Evolutionary conservation across 35 echinoderm and acorn worm species (phyloP).

Genomic region (Amphiura filiformis): DNA sequence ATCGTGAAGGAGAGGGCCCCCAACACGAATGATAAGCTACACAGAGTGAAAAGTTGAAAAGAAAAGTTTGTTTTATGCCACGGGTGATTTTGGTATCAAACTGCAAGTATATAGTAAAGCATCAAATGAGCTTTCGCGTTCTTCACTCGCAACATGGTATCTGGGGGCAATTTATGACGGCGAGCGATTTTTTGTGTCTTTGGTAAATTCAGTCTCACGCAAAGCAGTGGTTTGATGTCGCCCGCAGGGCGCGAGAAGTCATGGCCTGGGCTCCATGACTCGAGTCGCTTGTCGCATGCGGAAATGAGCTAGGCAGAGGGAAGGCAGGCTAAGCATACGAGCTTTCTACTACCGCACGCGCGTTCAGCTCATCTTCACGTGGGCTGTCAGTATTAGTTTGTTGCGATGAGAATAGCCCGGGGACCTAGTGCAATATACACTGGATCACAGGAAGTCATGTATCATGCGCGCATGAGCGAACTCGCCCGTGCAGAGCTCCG

Average conservation of each 20-base stretch:
- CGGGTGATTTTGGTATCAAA: neutral
- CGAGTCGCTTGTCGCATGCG: neutral
- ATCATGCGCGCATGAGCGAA: slow-evolving; percentile 13
- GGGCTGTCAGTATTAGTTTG: neutral
- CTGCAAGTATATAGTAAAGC: neutral
- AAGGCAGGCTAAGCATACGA: slow-evolving; percentile 1
- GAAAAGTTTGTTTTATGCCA: slow-evolving; percentile 6
- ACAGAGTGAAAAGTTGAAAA: neutral
- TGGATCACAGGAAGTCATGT: slow-evolving; percentile 6
- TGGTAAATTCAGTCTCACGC: slow-evolving; percentile 7
- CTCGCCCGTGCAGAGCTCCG: slow-evolving; percentile 3
- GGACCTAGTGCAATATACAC: slow-evolving; percentile 2
- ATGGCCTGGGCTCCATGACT: slow-evolving; percentile 3
- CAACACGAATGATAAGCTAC: neutral
- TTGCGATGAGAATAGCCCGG: neutral
- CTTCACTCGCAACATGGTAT: neutral
- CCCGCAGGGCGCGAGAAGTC: slow-evolving; percentile 3
- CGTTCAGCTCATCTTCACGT: slow-evolving; percentile 9
- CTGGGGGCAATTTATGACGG: slow-evolving; percentile 8
- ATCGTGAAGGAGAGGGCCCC: neutral
- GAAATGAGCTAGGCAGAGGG: slow-evolving; percentile 1
- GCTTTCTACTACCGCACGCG: neutral
- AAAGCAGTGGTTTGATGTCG: slow-evolving; percentile 10
- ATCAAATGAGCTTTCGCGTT: slow-evolving; percentile 14
- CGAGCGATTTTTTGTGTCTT: neutral